These are phyloP conservation scores for Daptonema setosum DNA, from an alignment of 2,888 invertebrate genomes.

Conservation along the genomic window DNA sequence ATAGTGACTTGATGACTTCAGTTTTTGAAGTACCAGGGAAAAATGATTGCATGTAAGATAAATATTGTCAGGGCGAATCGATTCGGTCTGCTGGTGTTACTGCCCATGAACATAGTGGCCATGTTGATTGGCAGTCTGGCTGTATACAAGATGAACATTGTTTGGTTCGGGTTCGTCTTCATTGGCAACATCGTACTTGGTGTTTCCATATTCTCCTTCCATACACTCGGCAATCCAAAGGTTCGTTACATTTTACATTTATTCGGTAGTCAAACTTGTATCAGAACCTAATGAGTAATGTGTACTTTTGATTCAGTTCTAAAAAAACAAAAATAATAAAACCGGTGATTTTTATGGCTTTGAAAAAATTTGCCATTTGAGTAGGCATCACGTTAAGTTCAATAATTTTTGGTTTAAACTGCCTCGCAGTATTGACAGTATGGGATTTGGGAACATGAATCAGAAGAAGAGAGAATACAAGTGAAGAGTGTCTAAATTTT, in stretches of 20 bases:
- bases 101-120: background rate
- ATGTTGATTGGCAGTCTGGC: background rate
- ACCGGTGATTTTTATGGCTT: background rate
- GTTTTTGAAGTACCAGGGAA: no score
- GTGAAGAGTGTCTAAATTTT: background rate
- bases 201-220: background rate
- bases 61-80: background rate
- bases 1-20: no score
- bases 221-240: conserved; percentile 1
- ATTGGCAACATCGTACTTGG: background rate
- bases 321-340: no score
- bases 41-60: background rate
- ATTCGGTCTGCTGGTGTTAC: background rate
- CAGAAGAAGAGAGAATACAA: background rate
- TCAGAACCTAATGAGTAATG: no score
- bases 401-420: background rate
- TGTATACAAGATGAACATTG: background rate
- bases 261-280: no score
- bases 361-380: background rate
- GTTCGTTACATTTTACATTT: background rate
- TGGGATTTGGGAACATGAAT: no score
- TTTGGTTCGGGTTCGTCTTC: background rate
- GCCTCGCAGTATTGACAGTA: no score
- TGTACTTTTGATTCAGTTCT: no score
- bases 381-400: background rate